Conservation (phyloP, 2,113 vertebrate species). For the Jaculus jaculus region DNA sequence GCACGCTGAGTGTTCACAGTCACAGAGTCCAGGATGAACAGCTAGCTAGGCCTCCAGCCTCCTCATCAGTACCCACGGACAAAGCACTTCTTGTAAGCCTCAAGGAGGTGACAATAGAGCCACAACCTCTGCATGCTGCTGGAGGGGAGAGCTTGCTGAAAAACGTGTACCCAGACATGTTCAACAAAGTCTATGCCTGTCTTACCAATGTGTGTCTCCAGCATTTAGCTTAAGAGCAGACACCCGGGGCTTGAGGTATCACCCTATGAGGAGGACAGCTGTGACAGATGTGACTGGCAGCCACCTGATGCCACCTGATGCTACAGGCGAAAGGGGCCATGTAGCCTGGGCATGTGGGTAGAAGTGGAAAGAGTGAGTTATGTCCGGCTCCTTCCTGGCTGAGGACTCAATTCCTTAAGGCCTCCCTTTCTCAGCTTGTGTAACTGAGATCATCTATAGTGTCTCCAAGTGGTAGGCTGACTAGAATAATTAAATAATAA, state of each 20-base stretch:
- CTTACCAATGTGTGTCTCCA: not conserved
- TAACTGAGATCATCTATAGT: not conserved
- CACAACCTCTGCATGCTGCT: not conserved
- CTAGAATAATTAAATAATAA: not conserved
- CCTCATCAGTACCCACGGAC: fast-evolving
- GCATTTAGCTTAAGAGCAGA: not conserved
- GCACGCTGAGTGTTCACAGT: not conserved
- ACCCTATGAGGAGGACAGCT: not conserved
- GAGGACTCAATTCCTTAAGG: not conserved
- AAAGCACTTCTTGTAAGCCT: not conserved
- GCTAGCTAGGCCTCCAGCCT: not conserved
- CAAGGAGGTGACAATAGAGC: fast-evolving
- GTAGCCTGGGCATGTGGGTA: fast-evolving
- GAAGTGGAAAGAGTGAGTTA: not conserved
- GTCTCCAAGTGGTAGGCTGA: not conserved
- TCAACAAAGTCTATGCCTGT: not conserved
- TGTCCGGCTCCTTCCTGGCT: not conserved
- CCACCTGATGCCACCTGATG: fast-evolving
- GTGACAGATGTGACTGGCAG: not conserved
- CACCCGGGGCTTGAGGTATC: not conserved
- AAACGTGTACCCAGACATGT: fast-evolving
- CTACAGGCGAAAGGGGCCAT: too few species aligned
- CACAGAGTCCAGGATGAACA: not conserved
- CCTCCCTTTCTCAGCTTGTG: not conserved
- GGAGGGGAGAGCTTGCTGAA: not conserved